Conservation (phyloP, 2,797 vertebrate species). For the Streptopelia turtur region DNA sequence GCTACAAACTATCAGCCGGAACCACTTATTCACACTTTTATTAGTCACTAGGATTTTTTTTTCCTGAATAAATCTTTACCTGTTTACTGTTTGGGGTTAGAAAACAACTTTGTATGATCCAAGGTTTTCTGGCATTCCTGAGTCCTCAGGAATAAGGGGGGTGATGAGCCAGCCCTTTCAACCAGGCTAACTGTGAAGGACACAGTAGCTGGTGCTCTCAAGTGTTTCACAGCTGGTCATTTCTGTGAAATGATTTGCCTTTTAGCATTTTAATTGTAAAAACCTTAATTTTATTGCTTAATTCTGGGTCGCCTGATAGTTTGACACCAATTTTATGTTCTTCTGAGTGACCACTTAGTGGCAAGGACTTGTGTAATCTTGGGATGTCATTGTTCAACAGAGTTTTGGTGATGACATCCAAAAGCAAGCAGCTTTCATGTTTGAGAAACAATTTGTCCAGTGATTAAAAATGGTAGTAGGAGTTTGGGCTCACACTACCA, state of each 20-base stretch:
- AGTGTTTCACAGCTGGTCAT: background rate
- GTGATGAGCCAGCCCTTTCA: background rate
- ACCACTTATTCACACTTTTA: background rate
- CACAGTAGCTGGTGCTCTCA: background rate
- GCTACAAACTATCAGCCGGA: background rate
- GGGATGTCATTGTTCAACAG: background rate
- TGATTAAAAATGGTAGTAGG: background rate
- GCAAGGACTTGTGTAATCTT: background rate
- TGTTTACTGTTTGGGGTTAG: background rate
- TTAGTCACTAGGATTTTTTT: background rate
- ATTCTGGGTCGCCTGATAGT: background rate
- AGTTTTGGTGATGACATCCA: background rate
- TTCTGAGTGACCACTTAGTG: background rate
- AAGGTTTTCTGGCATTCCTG: background rate
- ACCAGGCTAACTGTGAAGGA: background rate
- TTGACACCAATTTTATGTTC: background rate
- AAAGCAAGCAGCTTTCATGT: background rate
- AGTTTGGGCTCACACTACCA: background rate
- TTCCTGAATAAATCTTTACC: background rate
- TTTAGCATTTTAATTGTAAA: background rate
- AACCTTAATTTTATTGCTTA: background rate
- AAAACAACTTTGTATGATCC: background rate
- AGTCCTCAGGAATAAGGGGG: background rate
- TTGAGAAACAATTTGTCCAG: background rate
- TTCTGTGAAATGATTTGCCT: background rate